Evolutionary conservation across 1,140 invertebrate species (phyloP).

Genomic region (Acromyrmex echinatior): DNA sequence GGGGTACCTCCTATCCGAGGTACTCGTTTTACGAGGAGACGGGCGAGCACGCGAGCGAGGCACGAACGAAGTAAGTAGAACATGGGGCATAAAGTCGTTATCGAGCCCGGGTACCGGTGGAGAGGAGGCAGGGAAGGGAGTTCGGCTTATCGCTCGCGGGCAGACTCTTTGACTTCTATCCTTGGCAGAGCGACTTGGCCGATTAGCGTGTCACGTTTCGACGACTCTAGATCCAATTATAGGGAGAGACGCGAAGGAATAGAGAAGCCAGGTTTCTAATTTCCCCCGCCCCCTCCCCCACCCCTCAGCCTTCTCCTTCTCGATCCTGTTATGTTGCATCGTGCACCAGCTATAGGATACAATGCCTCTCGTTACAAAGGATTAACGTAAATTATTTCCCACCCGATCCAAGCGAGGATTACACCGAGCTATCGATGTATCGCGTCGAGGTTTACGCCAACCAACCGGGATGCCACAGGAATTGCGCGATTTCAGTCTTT

Average conservation of each 20-base stretch:
- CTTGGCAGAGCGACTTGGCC: conserved; percentile 69
- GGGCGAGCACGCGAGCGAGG: conserved; percentile 53
- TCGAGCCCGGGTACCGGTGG: conserved; percentile 20
- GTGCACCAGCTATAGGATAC: conserved; percentile 19
- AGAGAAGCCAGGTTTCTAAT: conserved; percentile 56
- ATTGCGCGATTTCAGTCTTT: background rate
- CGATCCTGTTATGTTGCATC: conserved; percentile 13
- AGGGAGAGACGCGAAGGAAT: conserved; percentile 37
- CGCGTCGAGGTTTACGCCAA: conserved; percentile 11
- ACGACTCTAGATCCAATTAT: conserved; percentile 75
- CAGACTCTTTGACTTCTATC: conserved; percentile 74
- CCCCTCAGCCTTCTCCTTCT: background rate
- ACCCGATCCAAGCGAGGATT: conserved; percentile 38
- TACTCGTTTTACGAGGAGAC: conserved; percentile 55
- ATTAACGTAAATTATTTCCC: conserved; percentile 63
- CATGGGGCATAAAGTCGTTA: conserved; percentile 62
- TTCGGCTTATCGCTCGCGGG: conserved; percentile 68
- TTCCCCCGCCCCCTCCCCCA: background rate
- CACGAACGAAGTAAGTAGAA: conserved; percentile 63
- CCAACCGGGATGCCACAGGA: conserved; percentile 61
- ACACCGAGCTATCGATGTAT: conserved; percentile 57
- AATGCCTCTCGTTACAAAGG: conserved; percentile 56
- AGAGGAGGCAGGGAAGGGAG: conserved; percentile 16
- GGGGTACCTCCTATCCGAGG: background rate
- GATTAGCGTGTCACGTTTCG: conserved; percentile 71